Evolutionary conservation across 2,797 vertebrate genomes (phyloP), one percentile per base, ranked within the genome.

Genomic region (Sebastes itinus): DNA sequence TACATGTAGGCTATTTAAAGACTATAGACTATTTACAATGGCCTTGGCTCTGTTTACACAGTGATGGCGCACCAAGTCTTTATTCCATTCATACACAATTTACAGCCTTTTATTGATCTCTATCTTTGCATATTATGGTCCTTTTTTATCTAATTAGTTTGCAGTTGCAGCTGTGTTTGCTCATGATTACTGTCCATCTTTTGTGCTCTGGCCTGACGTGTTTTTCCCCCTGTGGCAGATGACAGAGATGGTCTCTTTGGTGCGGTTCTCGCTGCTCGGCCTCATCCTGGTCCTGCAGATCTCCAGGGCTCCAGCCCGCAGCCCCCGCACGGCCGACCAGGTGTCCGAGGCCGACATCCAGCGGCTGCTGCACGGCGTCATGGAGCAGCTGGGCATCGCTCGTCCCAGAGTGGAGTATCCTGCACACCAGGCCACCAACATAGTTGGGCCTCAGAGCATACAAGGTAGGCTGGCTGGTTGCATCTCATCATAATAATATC

Each of bases 301-400:
- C 83, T 87, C 93, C 66, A 80, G 92, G 13, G 91, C 95, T 67
- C 92, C 93, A 4, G 96, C 95, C 83, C 96, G 97, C 79, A 97
- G 94, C 87, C 91, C 95, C 4, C 95, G 96, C 80, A 96, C 94
- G n/a, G 94, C 94, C 5, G 97, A 97, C 91, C 95, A 96, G 85
- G 97, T 98, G 84, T 98, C 98, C 0, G 97, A 99, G 88, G 96
- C 96, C 69, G 97, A 99, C 75, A 97, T 99, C 88, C 98, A 99
- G 94, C 97, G 97, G 71, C 96, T 99, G 2, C 97, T 99, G 63
- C 98, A 99, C 75, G 98, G 97, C 3, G 97, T 99, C 62, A 99
- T 99, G 97, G 98, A 99, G 89, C 97, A 99, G 61, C 8, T 99
- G 89, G 98, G 99, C 72, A 99, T 99, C 83, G 98, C 98, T 72